A percentile compares a stretch with the other conserved stretches of the same genome.
phyloP scores from a whole-genome alignment of 2,888 invertebrate genomes.

The Temnothorax ravouxi region DNA sequence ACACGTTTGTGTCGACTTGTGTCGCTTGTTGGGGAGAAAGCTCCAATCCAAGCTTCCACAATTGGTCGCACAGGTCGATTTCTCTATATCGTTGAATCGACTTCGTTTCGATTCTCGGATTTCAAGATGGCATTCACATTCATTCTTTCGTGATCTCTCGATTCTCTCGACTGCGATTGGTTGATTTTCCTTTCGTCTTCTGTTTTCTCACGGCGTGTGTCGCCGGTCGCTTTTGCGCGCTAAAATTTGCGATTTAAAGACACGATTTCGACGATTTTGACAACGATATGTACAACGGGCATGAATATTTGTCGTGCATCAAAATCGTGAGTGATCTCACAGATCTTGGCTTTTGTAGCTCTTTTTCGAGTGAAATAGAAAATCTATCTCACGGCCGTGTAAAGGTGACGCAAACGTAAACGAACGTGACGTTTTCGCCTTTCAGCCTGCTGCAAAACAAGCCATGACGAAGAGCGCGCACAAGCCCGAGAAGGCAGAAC shows the following conservation, averaged over 20 bases:
- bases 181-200: too few species aligned
- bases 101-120: not conserved
- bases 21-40: too few species aligned
- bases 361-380: not conserved
- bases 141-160: not conserved
- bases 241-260: conserved; percentile 30
- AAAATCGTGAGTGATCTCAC: conserved; percentile 66
- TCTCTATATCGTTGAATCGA: too few species aligned
- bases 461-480: not conserved
- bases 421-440: conserved; percentile 3
- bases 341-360: not conserved
- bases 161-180: not conserved
- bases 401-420: not conserved
- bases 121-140: not conserved
- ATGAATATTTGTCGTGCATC: conserved; percentile 68
- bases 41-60: too few species aligned
- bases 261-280: conserved; percentile 9
- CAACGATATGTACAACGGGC: conserved; percentile 44
- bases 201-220: not conserved
- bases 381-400: not conserved
- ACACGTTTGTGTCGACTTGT: too few species aligned
- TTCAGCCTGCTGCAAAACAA: conserved; percentile 56
- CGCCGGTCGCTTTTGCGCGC: not conserved
- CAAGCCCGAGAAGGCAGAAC: conserved; percentile 33
- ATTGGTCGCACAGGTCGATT: too few species aligned